Percentiles rank a stretch among this genome's conserved stretches.
Conservation (phyloP, 2,888 invertebrate genomes). For the Brachypterus glaber region DNA sequence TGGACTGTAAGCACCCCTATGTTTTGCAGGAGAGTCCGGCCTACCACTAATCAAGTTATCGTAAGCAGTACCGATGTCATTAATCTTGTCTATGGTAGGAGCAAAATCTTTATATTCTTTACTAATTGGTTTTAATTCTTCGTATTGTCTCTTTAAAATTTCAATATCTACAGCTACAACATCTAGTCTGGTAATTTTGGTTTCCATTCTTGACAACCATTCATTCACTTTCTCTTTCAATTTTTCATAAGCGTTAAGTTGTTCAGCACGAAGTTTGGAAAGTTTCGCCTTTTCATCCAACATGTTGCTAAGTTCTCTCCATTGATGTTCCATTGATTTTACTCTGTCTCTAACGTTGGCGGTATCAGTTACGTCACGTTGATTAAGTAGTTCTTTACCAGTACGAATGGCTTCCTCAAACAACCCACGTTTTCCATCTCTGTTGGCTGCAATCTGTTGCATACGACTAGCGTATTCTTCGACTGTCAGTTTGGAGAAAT, state of each 20-base stretch:
- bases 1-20: slow-evolving; percentile 69
- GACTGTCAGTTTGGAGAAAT: slow-evolving; percentile 55
- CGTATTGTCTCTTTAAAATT: slow-evolving; percentile 70
- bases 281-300: slow-evolving; percentile 79
- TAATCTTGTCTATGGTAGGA: slow-evolving; percentile 78
- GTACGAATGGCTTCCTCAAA: slow-evolving; percentile 72
- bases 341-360: slow-evolving; percentile 74
- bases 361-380: slow-evolving; percentile 84
- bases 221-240: slow-evolving; percentile 72
- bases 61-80: slow-evolving; percentile 79
- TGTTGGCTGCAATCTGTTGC: slow-evolving; percentile 40
- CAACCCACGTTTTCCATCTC: slow-evolving; percentile 48
- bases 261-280: slow-evolving; percentile 75
- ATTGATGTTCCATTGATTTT: slow-evolving; percentile 75
- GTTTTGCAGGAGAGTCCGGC: slow-evolving; percentile 70
- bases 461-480: slow-evolving; percentile 54
- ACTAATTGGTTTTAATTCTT: slow-evolving; percentile 72
- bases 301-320: slow-evolving; percentile 76
- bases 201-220: slow-evolving; percentile 79
- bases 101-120: slow-evolving; percentile 85
- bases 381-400: slow-evolving; percentile 69
- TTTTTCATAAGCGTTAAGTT: slow-evolving; percentile 76
- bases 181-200: slow-evolving; percentile 62
- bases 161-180: slow-evolving; percentile 85
- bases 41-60: slow-evolving; percentile 71